Evolutionary conservation across 2,888 invertebrate species (phyloP).

Genomic region (Synergus laeviventris): DNA sequence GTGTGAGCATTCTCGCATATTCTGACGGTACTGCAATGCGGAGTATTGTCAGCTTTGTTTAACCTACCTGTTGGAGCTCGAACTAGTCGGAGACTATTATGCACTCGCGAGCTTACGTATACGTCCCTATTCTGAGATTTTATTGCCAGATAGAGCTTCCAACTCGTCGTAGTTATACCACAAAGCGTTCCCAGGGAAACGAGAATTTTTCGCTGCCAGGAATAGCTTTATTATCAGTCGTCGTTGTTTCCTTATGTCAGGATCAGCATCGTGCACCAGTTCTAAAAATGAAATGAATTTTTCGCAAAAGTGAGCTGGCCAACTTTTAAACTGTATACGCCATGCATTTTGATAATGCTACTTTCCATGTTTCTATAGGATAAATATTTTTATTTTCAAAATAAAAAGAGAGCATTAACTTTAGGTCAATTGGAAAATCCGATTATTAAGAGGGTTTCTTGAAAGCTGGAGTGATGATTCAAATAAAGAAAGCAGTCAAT

Average conservation of each 20-base stretch:
- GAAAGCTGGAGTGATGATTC: too few species aligned
- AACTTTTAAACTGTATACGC: conserved; percentile 16
- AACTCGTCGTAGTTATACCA: conserved; percentile 37
- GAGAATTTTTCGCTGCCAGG: conserved; percentile 42
- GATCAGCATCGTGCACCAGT: conserved; percentile 12
- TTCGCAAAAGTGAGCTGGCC: background rate
- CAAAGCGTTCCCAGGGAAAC: conserved; percentile 43
- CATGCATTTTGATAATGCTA: conserved; percentile 2
- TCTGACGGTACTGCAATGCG: conserved; percentile 61
- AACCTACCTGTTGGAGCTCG: conserved; percentile 66
- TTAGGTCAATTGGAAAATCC: too few species aligned
- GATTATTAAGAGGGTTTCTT: too few species aligned
- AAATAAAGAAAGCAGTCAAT: too few species aligned
- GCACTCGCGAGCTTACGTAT: conserved; percentile 41
- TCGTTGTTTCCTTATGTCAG: conserved; percentile 26
- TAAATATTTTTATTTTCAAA: background rate
- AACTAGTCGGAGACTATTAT: conserved; percentile 53
- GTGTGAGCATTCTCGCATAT: conserved; percentile 47
- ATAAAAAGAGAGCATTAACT: background rate
- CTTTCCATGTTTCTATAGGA: background rate
- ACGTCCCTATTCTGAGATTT: conserved; percentile 52
- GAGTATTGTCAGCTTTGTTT: conserved; percentile 64
- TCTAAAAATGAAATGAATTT: conserved; percentile 25
- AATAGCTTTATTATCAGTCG: conserved; percentile 35
- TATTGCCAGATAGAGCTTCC: conserved; percentile 46